Base-by-base conservation (phyloP, 2,888 invertebrate species). In the Xestia sexstrigata region DNA sequence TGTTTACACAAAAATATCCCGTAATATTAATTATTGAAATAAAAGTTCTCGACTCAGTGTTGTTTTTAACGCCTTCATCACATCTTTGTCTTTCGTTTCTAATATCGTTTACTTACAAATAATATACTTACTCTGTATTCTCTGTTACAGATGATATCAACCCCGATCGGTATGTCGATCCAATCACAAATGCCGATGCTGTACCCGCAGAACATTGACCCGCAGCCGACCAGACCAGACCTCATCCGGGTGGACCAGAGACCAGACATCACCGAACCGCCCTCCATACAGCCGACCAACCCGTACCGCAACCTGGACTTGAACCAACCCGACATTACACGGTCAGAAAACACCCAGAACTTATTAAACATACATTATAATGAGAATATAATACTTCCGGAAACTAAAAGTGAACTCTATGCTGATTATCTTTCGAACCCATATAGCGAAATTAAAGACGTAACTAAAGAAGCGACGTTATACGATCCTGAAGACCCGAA, bases 101-200 rank as follows among this genome's bases (percentile, higher is more conserved):
- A 17, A 60, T 60, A 26, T 60, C 17, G 3, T 60, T 17, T 30
- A 60, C 58, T 60, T 9, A 60, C 4, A 55, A 35, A 45, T n/a
- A 9, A 5, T 49, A 39, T 13, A 26, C 30, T 9, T 35, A 45
- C 35, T 9, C 20, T 26, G 35, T 52, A n/a, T 66, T 52, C 15
- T 70, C 42, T 55, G 17, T 89, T 89, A 20, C 96, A 97, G 97
- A 97, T 97, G 97, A 97, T 97, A 79, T 97, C 97, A 23, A 97
- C 97, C 39, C 97, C 97, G 1, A 97, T 97, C 73, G 97, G 97
- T 30, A 94, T 96, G 89, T 93, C 96, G 55, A 93, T 96, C 69
- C 95, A 96, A 82, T 92, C 94, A 2, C 94, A 94, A 85, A 93
- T 95, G 77, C 95, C 95, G 63, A 93, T 95, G 20, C 89, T 96